phyloP scores from a whole-genome alignment of 2,797 vertebrate species.

The Chaenodraco wilsoni region DNA sequence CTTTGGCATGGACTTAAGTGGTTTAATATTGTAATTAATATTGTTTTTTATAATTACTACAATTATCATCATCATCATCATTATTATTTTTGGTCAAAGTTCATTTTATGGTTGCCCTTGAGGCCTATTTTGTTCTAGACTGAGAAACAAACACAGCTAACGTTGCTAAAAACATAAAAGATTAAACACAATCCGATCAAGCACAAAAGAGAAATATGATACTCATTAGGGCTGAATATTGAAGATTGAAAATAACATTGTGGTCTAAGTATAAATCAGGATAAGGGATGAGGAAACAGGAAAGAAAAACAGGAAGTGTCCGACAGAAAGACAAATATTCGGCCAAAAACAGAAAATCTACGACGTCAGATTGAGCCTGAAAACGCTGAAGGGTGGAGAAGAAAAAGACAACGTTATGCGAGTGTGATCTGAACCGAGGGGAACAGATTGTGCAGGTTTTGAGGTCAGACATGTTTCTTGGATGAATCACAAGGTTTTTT shows the following conservation, averaged over 20 bases:
- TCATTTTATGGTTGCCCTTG: too few species aligned
- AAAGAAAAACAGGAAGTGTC: not conserved
- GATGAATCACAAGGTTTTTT: not conserved
- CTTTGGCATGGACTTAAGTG: too few species aligned
- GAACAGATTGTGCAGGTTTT: not conserved
- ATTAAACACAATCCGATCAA: too few species aligned
- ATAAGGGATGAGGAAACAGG: not conserved
- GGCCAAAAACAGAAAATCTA: not conserved
- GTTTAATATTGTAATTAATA: too few species aligned
- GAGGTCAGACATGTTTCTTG: conserved; percentile 10
- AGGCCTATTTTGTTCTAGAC: too few species aligned
- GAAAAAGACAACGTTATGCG: not conserved
- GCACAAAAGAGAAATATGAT: too few species aligned
- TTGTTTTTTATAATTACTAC: too few species aligned
- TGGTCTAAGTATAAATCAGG: not conserved
- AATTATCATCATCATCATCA: too few species aligned
- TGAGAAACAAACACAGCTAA: too few species aligned
- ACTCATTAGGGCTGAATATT: too few species aligned
- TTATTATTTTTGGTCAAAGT: too few species aligned
- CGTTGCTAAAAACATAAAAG: too few species aligned
- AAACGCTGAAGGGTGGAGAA: not conserved
- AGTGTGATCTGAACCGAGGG: not conserved
- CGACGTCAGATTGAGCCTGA: not conserved
- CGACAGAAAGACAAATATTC: not conserved
- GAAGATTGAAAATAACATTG: not conserved